Base-by-base conservation (phyloP, 2,888 invertebrate species). In the Hydraecia micacea region DNA sequence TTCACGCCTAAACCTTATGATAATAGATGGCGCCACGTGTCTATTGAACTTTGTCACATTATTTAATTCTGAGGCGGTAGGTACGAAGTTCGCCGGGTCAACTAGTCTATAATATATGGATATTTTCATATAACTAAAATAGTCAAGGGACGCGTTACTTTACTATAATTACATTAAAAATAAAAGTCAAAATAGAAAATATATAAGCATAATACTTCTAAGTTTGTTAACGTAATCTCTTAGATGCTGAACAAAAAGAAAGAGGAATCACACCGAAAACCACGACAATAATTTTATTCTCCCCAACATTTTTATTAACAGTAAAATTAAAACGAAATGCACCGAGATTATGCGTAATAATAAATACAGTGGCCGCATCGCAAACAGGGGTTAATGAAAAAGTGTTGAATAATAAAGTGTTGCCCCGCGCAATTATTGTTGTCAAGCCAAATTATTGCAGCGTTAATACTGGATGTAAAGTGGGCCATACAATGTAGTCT, bases 331-430 rank as follows among this genome's bases (percentile, higher is more conserved):
- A 65, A 68, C 55, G 42, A 70, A 67, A 77, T 79, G 78, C 65
- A 71, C 79, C 71, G 65, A 81, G 66, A 81, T 83, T 88, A 84
- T 84, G 81, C 86, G 75, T 84, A 78, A 62, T 76, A 83, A 84
- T 81, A 88, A 88, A 88, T 88, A 89, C 87, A 81, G 85, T 78
- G 77, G 80, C 86, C 86, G 81, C 86, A 79, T 77, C 75, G 71
- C 82, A 87, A 91, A 91, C 85, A 80, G 79, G 78, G 85, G 86
- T 88, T 87, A 90, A 91, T 91, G 88, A 91, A 91, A 91, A 89
- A 88, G 65, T 84, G 83, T 83, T 89, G 85, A 85, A 84, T 84
- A 85, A 88, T 81, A 86, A 81, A 85, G 77, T 84, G 80, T 86
- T 58, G 86, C 73, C 74, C 74, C 58, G 80, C 63, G 83, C 88